phyloP scores from a whole-genome alignment of 2,113 vertebrate genomes.

The Rhynchomys soricoides region DNA sequence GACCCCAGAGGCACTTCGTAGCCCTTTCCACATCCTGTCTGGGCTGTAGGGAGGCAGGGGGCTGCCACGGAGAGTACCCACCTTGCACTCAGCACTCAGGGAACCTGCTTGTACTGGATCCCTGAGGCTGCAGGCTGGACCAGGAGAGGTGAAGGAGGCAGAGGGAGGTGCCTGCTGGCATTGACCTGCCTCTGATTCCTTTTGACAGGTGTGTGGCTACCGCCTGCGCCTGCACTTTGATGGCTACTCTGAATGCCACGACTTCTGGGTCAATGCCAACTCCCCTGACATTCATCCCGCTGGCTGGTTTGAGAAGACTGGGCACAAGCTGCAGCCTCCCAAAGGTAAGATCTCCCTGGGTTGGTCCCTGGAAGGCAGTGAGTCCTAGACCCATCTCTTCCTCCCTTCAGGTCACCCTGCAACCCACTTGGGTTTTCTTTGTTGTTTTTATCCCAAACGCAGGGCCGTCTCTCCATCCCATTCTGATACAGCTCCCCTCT shows the following conservation, averaged over 20 bases:
- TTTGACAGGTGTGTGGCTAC: slow-evolving; percentile 93
- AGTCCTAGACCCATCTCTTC: not conserved
- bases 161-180: not conserved
- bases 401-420: not conserved
- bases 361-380: not conserved
- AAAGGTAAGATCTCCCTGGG: slow-evolving; percentile 91
- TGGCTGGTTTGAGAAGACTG: slow-evolving; percentile 97
- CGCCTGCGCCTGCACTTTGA: slow-evolving; percentile 97
- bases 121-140: not conserved
- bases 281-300: slow-evolving; percentile 95
- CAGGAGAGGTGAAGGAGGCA: not conserved
- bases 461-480: not conserved
- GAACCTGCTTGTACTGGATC: not conserved
- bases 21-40: not conserved
- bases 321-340: slow-evolving; percentile 95
- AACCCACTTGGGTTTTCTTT: not conserved
- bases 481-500: not conserved
- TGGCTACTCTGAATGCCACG: slow-evolving; percentile 97
- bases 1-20: not conserved
- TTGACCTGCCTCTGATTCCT: not conserved
- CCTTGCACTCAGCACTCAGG: not conserved
- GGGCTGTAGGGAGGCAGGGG: not conserved
- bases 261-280: slow-evolving; percentile 98
- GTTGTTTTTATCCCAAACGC: not conserved
- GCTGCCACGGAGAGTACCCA: not conserved